Percentiles rank a stretch among this genome's conserved stretches.
Conservation (phyloP, 2,888 invertebrate genomes). For the Scaptomyza parva region DNA sequence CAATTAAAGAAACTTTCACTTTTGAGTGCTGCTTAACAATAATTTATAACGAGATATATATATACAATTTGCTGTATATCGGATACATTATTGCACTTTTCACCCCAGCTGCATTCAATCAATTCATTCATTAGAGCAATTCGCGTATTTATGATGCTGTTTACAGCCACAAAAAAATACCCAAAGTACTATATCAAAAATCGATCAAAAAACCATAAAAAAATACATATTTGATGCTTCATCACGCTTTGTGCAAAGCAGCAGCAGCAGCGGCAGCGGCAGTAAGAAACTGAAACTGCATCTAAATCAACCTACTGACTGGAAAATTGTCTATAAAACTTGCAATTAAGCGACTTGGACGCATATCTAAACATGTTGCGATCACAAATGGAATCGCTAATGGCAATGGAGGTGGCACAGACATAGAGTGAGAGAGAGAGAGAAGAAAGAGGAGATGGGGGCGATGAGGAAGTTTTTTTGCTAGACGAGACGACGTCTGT, state of each 20-base stretch:
- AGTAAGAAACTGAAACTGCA: slow-evolving; percentile 30
- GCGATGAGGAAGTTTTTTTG: slow-evolving; percentile 22
- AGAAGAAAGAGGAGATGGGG: slow-evolving; percentile 15
- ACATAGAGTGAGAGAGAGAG: too few relatives aligned
- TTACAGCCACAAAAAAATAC: slow-evolving; percentile 46
- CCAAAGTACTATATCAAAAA: slow-evolving; percentile 52
- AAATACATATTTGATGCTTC: slow-evolving; percentile 53
- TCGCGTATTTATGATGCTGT: slow-evolving; percentile 65
- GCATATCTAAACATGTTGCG: slow-evolving; percentile 70
- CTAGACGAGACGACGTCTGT: slow-evolving; percentile 68
- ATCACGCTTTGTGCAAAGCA: slow-evolving; percentile 27
- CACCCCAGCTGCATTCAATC: slow-evolving; percentile 28
- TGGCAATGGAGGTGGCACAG: slow-evolving; percentile 1
- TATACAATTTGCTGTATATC: slow-evolving; percentile 42
- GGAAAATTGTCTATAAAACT: slow-evolving; percentile 73
- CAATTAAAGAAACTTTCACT: slow-evolving; percentile 16
- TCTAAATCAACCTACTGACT: slow-evolving; percentile 37
- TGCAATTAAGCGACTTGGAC: slow-evolving; percentile 73
- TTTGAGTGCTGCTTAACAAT: slow-evolving; percentile 24
- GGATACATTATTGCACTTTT: slow-evolving; percentile 29
- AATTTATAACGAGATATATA: slow-evolving; percentile 27
- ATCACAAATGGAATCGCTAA: slow-evolving; percentile 29
- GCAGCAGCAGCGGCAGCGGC: slow-evolving; percentile 6
- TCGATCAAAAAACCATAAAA: slow-evolving; percentile 58
- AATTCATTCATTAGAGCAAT: slow-evolving; percentile 48